These are phyloP conservation scores for Drosophila ogumai DNA, from an alignment of 1,140 invertebrate genomes.

Conservation along the genomic window DNA sequence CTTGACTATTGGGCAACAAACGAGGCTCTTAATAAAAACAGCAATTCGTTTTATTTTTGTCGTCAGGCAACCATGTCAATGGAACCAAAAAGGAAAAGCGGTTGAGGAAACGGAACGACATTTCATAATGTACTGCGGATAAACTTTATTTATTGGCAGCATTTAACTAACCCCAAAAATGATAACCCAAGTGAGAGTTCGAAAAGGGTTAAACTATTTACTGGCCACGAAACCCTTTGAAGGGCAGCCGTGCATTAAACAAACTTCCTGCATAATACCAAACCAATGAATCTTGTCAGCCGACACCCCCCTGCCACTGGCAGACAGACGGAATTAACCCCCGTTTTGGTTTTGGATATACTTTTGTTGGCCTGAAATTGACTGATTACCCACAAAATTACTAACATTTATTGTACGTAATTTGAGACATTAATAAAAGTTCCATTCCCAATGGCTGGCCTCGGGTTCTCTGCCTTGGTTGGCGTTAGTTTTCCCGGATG, in stretches of 20 bases:
- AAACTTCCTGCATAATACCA: conserved; percentile 61
- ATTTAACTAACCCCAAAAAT: conserved; percentile 35
- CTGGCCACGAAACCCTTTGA: conserved; percentile 16
- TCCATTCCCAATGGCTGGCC: conserved; percentile 17
- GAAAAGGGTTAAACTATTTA: conserved; percentile 59
- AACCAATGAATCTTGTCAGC: conserved; percentile 46
- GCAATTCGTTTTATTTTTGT: conserved; percentile 11
- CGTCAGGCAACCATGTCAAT: background rate
- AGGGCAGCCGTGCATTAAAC: conserved; percentile 63
- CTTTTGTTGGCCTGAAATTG: conserved; percentile 75
- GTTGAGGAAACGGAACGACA: background rate
- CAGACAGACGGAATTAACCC: conserved; percentile 29
- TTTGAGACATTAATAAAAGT: conserved; percentile 77
- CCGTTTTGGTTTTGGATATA: conserved; percentile 26
- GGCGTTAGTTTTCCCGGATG: conserved; percentile 37
- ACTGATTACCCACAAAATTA: conserved; percentile 83
- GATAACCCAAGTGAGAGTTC: conserved; percentile 8
- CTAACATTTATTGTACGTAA: conserved; percentile 75
- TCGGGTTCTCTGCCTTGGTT: background rate
- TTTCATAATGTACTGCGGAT: conserved; percentile 15
- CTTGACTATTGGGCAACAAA: conserved; percentile 18
- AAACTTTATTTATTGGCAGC: conserved; percentile 43
- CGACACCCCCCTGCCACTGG: background rate
- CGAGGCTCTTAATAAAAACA: background rate
- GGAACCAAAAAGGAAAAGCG: background rate